phyloP scores from a whole-genome alignment of 2,797 vertebrate species.

The Lates japonicus region DNA sequence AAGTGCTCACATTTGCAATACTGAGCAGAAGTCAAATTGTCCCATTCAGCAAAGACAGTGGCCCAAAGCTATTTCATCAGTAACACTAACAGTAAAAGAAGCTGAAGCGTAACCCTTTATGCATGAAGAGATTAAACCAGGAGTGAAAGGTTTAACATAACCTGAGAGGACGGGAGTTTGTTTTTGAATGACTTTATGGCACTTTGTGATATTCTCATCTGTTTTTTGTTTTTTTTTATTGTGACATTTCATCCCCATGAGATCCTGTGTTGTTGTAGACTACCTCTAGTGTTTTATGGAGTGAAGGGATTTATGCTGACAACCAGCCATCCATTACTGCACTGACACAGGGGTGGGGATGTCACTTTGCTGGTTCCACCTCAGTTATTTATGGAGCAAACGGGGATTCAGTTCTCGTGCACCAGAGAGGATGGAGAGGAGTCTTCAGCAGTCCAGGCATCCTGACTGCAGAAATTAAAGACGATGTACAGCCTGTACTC shows the following conservation, averaged over 20 bases:
- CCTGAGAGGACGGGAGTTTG: neutral
- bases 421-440: slow-evolving; percentile 14
- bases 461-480: slow-evolving; percentile 9
- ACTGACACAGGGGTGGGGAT: slow-evolving; percentile 55
- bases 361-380: slow-evolving; percentile 66
- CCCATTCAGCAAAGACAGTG: slow-evolving; percentile 62
- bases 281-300: slow-evolving; percentile 63
- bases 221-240: neutral
- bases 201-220: slow-evolving; percentile 7
- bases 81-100: slow-evolving; percentile 29
- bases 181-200: neutral
- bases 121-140: slow-evolving; percentile 11
- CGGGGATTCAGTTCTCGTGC: slow-evolving; percentile 43
- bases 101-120: neutral
- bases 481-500: neutral
- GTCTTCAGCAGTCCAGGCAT: neutral
- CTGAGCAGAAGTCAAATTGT: slow-evolving; percentile 48
- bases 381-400: slow-evolving; percentile 65
- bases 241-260: slow-evolving; percentile 21
- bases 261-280: slow-evolving; percentile 40
- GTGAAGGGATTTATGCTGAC: slow-evolving; percentile 76
- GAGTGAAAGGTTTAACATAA: slow-evolving; percentile 1
- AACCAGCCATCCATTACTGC: slow-evolving; percentile 68
- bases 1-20: slow-evolving; percentile 65
- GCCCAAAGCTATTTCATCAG: slow-evolving; percentile 56